Evolutionary conservation across 2,888 invertebrate species (phyloP), one percentile per base, ranked within the genome.

Genomic region (Lissocephala sabroskyi): DNA sequence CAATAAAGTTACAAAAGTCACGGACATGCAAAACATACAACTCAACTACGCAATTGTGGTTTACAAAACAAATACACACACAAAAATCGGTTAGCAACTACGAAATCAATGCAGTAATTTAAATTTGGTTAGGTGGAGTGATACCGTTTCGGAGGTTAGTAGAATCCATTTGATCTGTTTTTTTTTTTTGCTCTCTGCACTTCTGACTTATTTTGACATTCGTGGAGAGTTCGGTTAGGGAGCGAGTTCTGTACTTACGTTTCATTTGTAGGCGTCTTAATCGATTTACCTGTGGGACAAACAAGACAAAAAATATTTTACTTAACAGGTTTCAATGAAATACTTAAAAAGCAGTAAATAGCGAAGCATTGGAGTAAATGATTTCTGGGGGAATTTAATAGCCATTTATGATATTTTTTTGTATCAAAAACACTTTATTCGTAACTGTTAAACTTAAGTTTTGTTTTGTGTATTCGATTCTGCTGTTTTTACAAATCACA

Each of bases 181-280:
- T n/a, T n/a, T n/a, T n/a, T n/a, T n/a, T 26, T 9, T 19, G 30
- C 32, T 36, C 23, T 11, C 19, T 43, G 52, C 48, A 42, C 45
- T 48, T 45, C 55, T 42, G 49, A 55, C 47, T 57, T 56, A 64
- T 76, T 73, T 67, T 62, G 59, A 68, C 65, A 56, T 37, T 19
- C 28, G 17, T 35, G 30, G 11, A 13, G 11, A 13, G 30, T 30
- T 11, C 13, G 17, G n/a, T 10, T 30, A 23, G 10, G 10, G 30
- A 14, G 47, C 14, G 26, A 9, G 36, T 5, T 9, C 19, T 32
- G 29, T 75, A 84, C 84, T 84, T 82, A 84, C 84, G 84, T 84
- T 83, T 84, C 84, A 39, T 81, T 83, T 58, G 82, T 80, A 41
- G 80, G 64, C 56, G 83, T 75, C 64, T 81, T 83, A 18, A 82